phyloP scores from a whole-genome alignment of 2,888 invertebrate genomes.

The Neria commutata region DNA sequence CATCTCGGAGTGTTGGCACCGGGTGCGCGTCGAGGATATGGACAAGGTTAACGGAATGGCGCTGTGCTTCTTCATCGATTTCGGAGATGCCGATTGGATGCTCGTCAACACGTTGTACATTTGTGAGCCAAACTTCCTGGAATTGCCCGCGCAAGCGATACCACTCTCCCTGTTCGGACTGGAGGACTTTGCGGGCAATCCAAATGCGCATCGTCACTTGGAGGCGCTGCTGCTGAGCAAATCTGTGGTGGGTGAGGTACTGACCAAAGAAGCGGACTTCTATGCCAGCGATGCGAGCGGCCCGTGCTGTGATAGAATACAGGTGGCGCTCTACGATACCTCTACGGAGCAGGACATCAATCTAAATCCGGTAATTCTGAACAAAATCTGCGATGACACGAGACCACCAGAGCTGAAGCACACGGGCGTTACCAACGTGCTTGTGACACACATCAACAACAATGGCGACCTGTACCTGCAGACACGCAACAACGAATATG shows the following conservation, averaged over 20 bases:
- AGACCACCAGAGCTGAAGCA: slow-evolving; percentile 53
- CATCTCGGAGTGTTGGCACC: slow-evolving; percentile 66
- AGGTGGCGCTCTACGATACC: slow-evolving; percentile 71
- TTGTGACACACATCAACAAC: slow-evolving; percentile 54
- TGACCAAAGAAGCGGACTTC: slow-evolving; percentile 54
- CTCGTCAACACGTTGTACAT: slow-evolving; percentile 66
- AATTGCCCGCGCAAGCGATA: slow-evolving; percentile 75
- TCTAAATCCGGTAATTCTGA: slow-evolving; percentile 68
- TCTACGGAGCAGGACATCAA: slow-evolving; percentile 69
- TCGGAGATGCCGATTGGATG: slow-evolving; percentile 72
- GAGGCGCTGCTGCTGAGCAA: slow-evolving; percentile 63
- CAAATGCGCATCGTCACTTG: slow-evolving; percentile 54
- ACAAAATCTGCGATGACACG: slow-evolving; percentile 63
- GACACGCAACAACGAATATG: slow-evolving; percentile 54
- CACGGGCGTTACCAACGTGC: slow-evolving; percentile 47
- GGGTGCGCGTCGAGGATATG: slow-evolving; percentile 65
- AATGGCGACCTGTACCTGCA: slow-evolving; percentile 58
- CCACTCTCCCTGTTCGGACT: slow-evolving; percentile 73
- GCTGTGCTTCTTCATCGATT: slow-evolving; percentile 75
- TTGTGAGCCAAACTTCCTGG: slow-evolving; percentile 69
- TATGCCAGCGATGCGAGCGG: slow-evolving; percentile 33
- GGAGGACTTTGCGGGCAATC: slow-evolving; percentile 68
- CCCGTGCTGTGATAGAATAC: slow-evolving; percentile 61
- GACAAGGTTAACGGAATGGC: slow-evolving; percentile 62
- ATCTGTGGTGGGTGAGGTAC: slow-evolving; percentile 67